Base-by-base conservation (phyloP, 2,888 invertebrate species). In the Carabus problematicus region DNA sequence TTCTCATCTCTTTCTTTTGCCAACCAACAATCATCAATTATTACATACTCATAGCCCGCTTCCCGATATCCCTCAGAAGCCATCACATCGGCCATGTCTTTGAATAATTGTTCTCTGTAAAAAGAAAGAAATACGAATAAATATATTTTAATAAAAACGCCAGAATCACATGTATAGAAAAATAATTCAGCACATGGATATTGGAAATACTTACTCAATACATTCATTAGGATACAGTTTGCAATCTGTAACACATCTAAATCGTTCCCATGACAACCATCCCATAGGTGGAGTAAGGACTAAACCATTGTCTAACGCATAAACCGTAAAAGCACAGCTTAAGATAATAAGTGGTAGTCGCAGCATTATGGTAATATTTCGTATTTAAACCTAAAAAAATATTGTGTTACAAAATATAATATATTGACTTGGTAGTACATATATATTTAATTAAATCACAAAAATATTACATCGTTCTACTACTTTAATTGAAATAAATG, bases 11-110 rank as follows among this genome's bases (percentile, higher is more conserved):
- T 78, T 64, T 82, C 76, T 68, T 80, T 81, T 3, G 83, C 81
- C 74, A 85, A 79, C 88, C 89, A 89, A 76, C 89, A 89, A 77
- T 89, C 87, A 73, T 87, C 87, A 12, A 88, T 82, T 69, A 85
- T 85, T 4, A 87, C 78, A 74, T 87, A 87, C 74, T 86, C 80
- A 75, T 89, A 89, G 1, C 89, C 89, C 2, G 83, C 86, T 49
- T 83, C 85, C 54, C 82, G 78, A 77, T 86, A 90, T 4, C 89
- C 89, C 74, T 87, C 87, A 3, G 82, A 78, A 39, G 83, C 85
- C 78, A 88, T 78, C 39, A 82, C 77, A 75, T 88, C 86, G 0
- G 86, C 84, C 82, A 84, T 85, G 68, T 81, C 81, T 73, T 81
- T 82, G 74, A 87, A 86, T 14, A 88, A 76, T 12, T 82, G 77